Evolutionary conservation across 1,140 invertebrate genomes (phyloP), one percentile per base, ranked within the genome.

Genomic region (Asbolus verrucosus): DNA sequence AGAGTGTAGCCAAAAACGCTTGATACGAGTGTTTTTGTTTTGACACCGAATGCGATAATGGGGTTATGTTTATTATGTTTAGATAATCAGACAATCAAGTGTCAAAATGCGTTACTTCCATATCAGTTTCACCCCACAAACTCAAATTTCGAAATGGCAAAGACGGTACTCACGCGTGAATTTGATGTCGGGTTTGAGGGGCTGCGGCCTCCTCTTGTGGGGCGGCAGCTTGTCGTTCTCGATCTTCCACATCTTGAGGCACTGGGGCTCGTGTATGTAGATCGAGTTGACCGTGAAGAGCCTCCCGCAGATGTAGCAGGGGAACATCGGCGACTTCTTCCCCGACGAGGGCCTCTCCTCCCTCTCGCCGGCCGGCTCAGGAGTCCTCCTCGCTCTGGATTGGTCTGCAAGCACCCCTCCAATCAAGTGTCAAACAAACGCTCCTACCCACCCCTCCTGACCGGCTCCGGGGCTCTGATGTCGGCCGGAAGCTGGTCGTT

Each of bases 261-360:
- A 94, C 73, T 93, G 89, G 0, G 91, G 90, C 76, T 92, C 90
- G 81, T 94, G 92, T 65, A 93, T 92, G 11, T 81, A 80, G 61
- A 94, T 87, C 30, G 89, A 91, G 71, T 85, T 86, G 0, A 88
- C 85, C 6, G 90, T 91, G 79, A 92, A 94, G 71, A 91, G 85
- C 60, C 90, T 83, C 2, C 91, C 90, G 75, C 90, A 92, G 46
- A 94, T 87, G 75, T 93, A 92, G 78, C 92, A 94, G 6, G 89
- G 84, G 67, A 82, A 76, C 69, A 79, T 72, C 5, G 73, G 73
- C 2, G 79, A 73, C 73, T 78, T 78, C 21, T 72, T 76, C 1
- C 69, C 68, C 0, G 77, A 75, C 9, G 70, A 54, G 31, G 73
- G 73, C 6, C 73, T 39, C 27, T 74, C 72, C 6, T 74, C 69